Percentiles rank a stretch among this genome's conserved stretches.
Conservation (phyloP, 2,888 invertebrate genomes). For the Pegoplata infirma region DNA sequence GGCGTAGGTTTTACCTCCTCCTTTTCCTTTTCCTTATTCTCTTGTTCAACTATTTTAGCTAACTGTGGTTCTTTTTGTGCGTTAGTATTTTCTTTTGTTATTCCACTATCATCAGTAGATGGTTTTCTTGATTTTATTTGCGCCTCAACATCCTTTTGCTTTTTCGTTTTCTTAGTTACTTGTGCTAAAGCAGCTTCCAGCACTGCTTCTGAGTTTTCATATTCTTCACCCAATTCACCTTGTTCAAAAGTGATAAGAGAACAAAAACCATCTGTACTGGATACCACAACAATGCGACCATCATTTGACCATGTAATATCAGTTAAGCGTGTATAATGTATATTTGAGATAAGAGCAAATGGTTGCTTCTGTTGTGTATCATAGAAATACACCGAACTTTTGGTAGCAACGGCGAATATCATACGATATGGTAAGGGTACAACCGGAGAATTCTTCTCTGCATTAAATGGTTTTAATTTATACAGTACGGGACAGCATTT, state of each 20-base stretch:
- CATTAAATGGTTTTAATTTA: constrained; percentile 79
- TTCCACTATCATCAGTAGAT: constrained; percentile 63
- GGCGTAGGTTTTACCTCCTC: constrained; percentile 30
- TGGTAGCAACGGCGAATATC: constrained; percentile 94
- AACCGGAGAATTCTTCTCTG: constrained; percentile 79
- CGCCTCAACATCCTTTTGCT: constrained; percentile 66
- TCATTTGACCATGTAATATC: constrained; percentile 93
- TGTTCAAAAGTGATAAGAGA: constrained; percentile 88
- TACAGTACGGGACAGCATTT: constrained; percentile 89
- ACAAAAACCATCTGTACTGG: constrained; percentile 94
- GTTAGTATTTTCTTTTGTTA: constrained; percentile 6
- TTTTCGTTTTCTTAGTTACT: constrained; percentile 65
- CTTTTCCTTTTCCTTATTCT: background rate
- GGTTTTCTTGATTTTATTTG: constrained; percentile 57
- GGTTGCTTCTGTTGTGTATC: constrained; percentile 92
- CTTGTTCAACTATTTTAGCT: constrained; percentile 28
- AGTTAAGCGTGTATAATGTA: constrained; percentile 93
- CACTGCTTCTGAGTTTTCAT: constrained; percentile 73
- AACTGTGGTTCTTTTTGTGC: constrained; percentile 29
- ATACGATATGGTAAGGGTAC: constrained; percentile 86
- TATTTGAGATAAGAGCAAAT: constrained; percentile 88
- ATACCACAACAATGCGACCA: constrained; percentile 86
- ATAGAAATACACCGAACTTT: constrained; percentile 90
- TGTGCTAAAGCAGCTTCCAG: constrained; percentile 68
- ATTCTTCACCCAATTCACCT: constrained; percentile 84